Percentiles rank a stretch among this genome's conserved stretches.
These are phyloP conservation scores for Montifringilla adamsi DNA, from an alignment of 2,113 vertebrate genomes.

Conservation along the genomic window DNA sequence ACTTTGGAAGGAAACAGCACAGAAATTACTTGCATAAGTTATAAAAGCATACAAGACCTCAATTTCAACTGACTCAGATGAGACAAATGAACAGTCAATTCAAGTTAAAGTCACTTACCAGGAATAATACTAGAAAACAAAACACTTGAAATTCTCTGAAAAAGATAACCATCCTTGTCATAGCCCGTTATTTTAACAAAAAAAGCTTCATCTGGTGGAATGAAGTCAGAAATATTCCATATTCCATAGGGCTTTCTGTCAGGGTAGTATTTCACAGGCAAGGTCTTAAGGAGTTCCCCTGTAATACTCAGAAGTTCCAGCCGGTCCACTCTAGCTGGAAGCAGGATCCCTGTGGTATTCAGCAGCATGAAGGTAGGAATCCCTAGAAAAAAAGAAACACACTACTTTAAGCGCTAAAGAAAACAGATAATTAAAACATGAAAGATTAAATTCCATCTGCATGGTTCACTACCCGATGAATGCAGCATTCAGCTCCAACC, in stretches of 20 bases:
- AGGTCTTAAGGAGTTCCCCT: conserved; percentile 83
- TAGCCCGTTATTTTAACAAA: conserved; percentile 91
- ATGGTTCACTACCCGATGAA: neutral
- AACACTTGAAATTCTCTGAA: conserved; percentile 95
- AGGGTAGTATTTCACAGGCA: conserved; percentile 89
- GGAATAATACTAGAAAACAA: conserved; percentile 91
- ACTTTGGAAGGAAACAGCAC: neutral
- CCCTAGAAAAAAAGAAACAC: conserved; percentile 74
- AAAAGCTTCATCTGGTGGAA: conserved; percentile 91
- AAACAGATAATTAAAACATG: neutral
- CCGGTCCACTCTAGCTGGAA: conserved; percentile 85
- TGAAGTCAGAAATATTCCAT: conserved; percentile 95
- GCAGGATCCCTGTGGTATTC: conserved; percentile 88
- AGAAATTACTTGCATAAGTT: neutral
- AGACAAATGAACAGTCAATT: neutral
- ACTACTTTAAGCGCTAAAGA: neutral
- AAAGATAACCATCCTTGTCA: conserved; percentile 84
- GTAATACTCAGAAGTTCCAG: conserved; percentile 88
- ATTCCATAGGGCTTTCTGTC: conserved; percentile 84
- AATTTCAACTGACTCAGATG: neutral
- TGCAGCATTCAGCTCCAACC: neutral
- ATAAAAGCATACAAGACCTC: neutral
- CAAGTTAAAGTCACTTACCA: conserved; percentile 74
- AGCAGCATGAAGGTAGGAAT: conserved; percentile 92
- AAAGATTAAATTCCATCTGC: neutral